These are phyloP conservation scores for Rhynchonycteris naso DNA, from an alignment of 2,797 vertebrate genomes.

Conservation along the genomic window DNA sequence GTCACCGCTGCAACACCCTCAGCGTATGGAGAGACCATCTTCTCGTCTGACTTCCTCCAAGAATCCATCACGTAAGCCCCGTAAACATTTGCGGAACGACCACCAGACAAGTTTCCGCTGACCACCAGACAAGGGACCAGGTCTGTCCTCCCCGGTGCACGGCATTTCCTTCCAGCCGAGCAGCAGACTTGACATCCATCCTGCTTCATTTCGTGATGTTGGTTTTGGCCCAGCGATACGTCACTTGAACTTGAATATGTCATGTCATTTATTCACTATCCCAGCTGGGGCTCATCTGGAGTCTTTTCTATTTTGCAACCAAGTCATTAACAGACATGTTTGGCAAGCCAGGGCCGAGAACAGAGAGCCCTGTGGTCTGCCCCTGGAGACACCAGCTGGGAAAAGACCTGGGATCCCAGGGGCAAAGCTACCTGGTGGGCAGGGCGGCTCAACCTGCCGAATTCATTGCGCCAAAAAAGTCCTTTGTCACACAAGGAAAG, in stretches of 20 bases:
- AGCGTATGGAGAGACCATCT: not conserved
- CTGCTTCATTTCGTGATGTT: constrained; percentile 66
- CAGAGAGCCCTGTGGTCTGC: not conserved
- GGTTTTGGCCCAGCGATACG: constrained; percentile 61
- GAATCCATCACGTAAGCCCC: not conserved
- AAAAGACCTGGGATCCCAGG: not conserved
- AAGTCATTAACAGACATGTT: constrained; percentile 59
- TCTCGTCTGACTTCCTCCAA: not conserved
- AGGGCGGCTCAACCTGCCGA: not conserved
- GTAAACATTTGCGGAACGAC: not conserved
- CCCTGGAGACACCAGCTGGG: not conserved
- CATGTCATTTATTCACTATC: constrained; percentile 43
- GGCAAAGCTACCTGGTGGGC: fast-evolving
- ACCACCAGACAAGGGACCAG: not conserved
- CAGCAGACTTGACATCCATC: not conserved
- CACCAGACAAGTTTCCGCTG: too few relatives aligned
- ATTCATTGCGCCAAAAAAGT: not conserved
- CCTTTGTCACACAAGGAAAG: not conserved
- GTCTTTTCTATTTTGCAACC: constrained; percentile 64
- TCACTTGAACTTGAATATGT: constrained; percentile 67
- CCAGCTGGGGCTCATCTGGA: constrained; percentile 67
- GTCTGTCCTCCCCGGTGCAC: not conserved
- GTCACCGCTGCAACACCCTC: not conserved
- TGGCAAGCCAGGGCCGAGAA: constrained; percentile 17
- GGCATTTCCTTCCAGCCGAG: not conserved